A percentile compares a stretch with the other conserved stretches of the same genome.
These are phyloP conservation scores for Eretmodus cyanostictus DNA, from an alignment of 2,113 vertebrate genomes.

Conservation along the genomic window DNA sequence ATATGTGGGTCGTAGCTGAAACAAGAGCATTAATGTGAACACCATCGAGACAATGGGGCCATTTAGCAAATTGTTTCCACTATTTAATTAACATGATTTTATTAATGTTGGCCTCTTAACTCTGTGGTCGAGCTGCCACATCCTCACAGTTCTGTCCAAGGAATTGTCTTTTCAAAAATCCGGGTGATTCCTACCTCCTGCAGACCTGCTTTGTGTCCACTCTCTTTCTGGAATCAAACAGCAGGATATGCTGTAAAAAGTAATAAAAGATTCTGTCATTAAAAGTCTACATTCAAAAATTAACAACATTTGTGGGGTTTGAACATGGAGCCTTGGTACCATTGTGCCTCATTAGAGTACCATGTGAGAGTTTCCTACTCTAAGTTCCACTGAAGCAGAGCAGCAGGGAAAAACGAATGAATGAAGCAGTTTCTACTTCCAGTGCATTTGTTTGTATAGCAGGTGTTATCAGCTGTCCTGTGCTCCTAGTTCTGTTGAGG, in stretches of 20 bases:
- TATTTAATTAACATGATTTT: conserved; percentile 33
- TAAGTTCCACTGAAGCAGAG: neutral
- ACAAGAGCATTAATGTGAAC: conserved; percentile 34
- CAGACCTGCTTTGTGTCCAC: neutral
- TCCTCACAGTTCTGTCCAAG: neutral
- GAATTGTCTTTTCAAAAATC: neutral
- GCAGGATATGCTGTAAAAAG: neutral
- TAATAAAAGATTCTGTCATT: neutral
- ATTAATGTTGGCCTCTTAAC: neutral
- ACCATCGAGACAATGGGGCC: neutral
- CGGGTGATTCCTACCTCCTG: neutral
- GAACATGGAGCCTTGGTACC: neutral
- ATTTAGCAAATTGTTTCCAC: conserved; percentile 3
- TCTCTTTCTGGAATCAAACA: neutral
- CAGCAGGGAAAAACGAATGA: neutral
- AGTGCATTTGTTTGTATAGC: neutral
- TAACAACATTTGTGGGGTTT: neutral
- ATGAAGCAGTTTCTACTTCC: neutral
- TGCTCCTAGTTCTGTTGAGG: neutral
- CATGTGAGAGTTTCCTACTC: neutral
- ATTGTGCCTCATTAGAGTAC: neutral
- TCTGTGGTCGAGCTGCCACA: neutral
- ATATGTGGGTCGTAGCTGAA: conserved; percentile 27
- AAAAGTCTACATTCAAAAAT: neutral
- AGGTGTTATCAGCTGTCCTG: neutral